Percentiles rank a stretch among this genome's conserved stretches.
Conservation (phyloP, 2,888 invertebrate genomes). For the Noctua janthina region DNA sequence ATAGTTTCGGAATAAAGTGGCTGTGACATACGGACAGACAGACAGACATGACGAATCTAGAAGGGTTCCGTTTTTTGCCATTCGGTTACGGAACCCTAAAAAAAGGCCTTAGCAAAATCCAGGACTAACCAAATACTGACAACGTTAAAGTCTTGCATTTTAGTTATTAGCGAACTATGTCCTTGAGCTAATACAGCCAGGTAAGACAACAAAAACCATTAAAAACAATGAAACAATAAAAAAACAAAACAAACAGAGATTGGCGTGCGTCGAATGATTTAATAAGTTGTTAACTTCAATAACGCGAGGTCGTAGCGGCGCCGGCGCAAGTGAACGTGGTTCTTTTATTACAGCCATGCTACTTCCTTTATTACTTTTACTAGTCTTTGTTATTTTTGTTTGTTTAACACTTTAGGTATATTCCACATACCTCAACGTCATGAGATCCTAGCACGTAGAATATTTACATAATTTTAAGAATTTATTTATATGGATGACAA, state of each 20-base stretch:
- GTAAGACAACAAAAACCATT: slow-evolving; percentile 4
- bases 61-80: too few relatives aligned
- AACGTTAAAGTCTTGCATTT: neutral
- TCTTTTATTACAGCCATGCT: slow-evolving; percentile 44
- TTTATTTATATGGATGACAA: too few relatives aligned
- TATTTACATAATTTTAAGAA: too few relatives aligned
- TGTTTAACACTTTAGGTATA: neutral
- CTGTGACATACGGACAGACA: too few relatives aligned
- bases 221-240: slow-evolving; percentile 45
- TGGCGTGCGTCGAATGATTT: slow-evolving; percentile 64
- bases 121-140: neutral
- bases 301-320: slow-evolving; percentile 67
- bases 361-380: slow-evolving; percentile 44
- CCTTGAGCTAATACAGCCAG: slow-evolving; percentile 6
- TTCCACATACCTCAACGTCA: neutral
- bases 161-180: neutral
- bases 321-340: slow-evolving; percentile 58
- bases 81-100: too few relatives aligned
- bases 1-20: too few relatives aligned
- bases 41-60: too few relatives aligned
- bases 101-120: neutral
- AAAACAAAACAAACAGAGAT: slow-evolving; percentile 58
- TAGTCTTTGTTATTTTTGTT: slow-evolving; percentile 7
- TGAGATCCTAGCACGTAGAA: neutral
- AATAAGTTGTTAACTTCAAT: slow-evolving; percentile 71